Percentiles rank a stretch among this genome's conserved stretches.
These are phyloP conservation scores for Scaptodrosophila lebanonensis DNA, from an alignment of 1,140 invertebrate genomes.

Conservation along the genomic window DNA sequence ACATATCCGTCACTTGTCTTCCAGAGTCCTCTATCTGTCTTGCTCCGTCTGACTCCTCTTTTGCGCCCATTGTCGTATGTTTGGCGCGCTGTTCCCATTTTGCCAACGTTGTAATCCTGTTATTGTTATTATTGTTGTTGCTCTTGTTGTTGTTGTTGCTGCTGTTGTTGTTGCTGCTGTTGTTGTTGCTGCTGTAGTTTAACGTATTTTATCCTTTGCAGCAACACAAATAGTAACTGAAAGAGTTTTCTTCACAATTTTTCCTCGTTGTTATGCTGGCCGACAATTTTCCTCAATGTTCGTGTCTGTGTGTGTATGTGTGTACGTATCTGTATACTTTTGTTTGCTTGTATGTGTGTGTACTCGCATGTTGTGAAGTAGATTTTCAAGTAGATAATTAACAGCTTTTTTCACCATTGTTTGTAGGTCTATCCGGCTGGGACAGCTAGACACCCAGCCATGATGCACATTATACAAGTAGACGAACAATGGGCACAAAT, in stretches of 20 bases:
- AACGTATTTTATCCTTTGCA: conserved; percentile 7
- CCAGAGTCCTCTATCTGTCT: neutral
- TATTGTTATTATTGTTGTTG: neutral
- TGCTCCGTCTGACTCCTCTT: neutral
- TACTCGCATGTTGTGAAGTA: conserved; percentile 9
- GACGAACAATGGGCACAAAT: neutral
- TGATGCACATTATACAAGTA: too few species aligned
- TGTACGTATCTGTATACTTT: neutral
- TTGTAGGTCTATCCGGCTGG: neutral
- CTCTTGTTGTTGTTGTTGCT: neutral
- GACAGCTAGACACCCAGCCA: neutral
- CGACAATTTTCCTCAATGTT: too few species aligned
- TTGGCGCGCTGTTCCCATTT: neutral
- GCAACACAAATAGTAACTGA: neutral
- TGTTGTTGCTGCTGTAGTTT: conserved; percentile 5
- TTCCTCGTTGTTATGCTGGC: neutral
- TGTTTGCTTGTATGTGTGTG: neutral
- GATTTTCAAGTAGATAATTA: conserved; percentile 3
- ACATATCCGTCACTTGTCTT: conserved; percentile 18
- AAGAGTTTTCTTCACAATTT: neutral
- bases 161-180: neutral
- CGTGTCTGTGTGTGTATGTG: too few species aligned
- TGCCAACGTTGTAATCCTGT: conserved; percentile 4
- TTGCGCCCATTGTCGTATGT: neutral
- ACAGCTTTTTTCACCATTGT: conserved; percentile 8